These are phyloP conservation scores for Varanus salvator DNA, from an alignment of 2,113 vertebrate genomes.

Conservation along the genomic window DNA sequence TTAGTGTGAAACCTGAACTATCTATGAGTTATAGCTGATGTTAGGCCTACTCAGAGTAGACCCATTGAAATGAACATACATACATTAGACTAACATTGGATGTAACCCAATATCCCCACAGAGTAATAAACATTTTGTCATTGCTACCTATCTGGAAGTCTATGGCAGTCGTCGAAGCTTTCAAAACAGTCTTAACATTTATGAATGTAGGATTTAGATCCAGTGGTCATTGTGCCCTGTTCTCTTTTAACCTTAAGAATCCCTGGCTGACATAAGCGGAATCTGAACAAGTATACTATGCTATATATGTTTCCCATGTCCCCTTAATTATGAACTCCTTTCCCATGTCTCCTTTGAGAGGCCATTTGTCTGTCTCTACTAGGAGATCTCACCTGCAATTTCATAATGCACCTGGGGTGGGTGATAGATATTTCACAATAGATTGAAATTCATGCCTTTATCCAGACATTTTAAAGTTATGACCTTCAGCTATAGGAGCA, in stretches of 20 bases:
- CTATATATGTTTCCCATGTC: constrained; percentile 22
- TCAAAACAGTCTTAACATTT: constrained; percentile 8
- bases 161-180: background rate
- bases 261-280: background rate
- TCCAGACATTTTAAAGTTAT: constrained; percentile 64
- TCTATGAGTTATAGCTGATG: background rate
- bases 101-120: background rate
- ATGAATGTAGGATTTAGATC: background rate
- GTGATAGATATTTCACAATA: accelerated
- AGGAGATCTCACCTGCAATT: constrained; percentile 49
- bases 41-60: too few species aligned
- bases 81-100: too few species aligned
- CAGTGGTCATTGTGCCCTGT: background rate
- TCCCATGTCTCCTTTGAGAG: constrained; percentile 51
- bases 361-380: constrained; percentile 51
- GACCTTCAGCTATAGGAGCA: constrained; percentile 69
- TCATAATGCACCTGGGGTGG: background rate
- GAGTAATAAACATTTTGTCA: background rate
- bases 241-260: background rate
- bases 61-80: too few species aligned
- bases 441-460: constrained; percentile 66
- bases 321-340: constrained; percentile 53
- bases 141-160: background rate
- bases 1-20: background rate
- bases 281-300: background rate